Conservation (phyloP, 2,797 vertebrate genomes). For the Neosilurus mollespiculum region DNA sequence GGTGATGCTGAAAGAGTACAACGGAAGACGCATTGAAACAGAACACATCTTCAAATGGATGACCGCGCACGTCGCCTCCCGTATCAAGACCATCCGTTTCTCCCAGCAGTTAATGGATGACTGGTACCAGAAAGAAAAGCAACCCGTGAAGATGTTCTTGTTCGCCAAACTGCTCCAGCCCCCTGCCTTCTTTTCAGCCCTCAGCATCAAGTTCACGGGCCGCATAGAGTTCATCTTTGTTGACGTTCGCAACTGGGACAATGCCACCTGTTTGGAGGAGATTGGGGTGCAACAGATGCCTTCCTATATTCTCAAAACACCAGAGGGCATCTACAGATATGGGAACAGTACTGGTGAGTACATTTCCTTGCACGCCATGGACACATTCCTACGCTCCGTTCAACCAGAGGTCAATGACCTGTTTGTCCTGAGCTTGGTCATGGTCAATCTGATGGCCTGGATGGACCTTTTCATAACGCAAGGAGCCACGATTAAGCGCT, state of each 20-base stretch:
- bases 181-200: conserved; percentile 91
- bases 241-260: conserved; percentile 88
- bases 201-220: conserved; percentile 96
- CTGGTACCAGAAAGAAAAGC: conserved; percentile 84
- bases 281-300: conserved; percentile 86
- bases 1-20: conserved; percentile 95
- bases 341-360: conserved; percentile 94
- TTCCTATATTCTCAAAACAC: conserved; percentile 93
- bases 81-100: conserved; percentile 88
- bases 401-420: conserved; percentile 97
- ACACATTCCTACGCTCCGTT: conserved; percentile 90
- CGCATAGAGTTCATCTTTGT: conserved; percentile 98
- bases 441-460: conserved; percentile 97
- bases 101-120: conserved; percentile 83
- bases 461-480: conserved; percentile 99
- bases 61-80: conserved; percentile 90
- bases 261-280: conserved; percentile 81
- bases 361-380: conserved; percentile 92
- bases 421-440: conserved; percentile 92
- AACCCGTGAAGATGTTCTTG: conserved; percentile 90
- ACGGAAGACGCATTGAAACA: conserved; percentile 79
- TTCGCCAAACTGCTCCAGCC: conserved; percentile 91
- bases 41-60: conserved; percentile 98
- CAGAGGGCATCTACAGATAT: conserved; percentile 93
- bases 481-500: conserved; percentile 94